Evolutionary conservation across 2,113 vertebrate genomes (phyloP).

Genomic region (Elanus axillaris): DNA sequence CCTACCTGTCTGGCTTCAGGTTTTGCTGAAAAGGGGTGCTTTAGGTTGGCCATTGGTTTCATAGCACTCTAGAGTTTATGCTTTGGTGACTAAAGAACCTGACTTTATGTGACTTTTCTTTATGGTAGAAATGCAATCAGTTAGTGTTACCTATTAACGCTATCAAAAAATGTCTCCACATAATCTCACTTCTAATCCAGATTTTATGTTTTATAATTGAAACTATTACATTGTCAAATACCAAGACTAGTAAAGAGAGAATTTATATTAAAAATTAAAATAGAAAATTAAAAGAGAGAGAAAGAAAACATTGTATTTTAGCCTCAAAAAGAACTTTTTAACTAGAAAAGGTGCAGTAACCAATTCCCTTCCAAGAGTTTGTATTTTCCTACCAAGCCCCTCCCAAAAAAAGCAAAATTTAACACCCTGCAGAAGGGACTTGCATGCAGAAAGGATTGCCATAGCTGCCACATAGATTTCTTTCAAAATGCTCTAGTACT

Average conservation of each 20-base stretch:
- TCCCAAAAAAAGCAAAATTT: background rate
- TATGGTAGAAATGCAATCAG: background rate
- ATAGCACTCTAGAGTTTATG: background rate
- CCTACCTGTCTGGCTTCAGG: background rate
- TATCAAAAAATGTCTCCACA: background rate
- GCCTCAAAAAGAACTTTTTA: background rate
- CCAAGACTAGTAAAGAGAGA: background rate
- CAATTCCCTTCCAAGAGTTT: background rate
- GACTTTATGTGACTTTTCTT: background rate
- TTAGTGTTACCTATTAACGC: background rate
- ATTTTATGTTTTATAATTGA: background rate
- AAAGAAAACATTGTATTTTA: background rate
- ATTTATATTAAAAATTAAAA: background rate
- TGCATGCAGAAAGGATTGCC: background rate
- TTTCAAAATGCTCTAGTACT: background rate
- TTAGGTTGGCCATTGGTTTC: background rate
- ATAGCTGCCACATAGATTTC: background rate
- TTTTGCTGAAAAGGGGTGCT: background rate
- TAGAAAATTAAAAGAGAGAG: background rate
- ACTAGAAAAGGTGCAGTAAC: background rate
- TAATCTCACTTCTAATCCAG: background rate
- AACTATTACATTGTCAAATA: background rate
- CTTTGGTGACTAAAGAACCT: background rate
- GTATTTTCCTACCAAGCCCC: background rate
- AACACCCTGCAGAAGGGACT: background rate